phyloP scores from a whole-genome alignment of 1,140 invertebrate species.

The Hypothenemus hampei region DNA sequence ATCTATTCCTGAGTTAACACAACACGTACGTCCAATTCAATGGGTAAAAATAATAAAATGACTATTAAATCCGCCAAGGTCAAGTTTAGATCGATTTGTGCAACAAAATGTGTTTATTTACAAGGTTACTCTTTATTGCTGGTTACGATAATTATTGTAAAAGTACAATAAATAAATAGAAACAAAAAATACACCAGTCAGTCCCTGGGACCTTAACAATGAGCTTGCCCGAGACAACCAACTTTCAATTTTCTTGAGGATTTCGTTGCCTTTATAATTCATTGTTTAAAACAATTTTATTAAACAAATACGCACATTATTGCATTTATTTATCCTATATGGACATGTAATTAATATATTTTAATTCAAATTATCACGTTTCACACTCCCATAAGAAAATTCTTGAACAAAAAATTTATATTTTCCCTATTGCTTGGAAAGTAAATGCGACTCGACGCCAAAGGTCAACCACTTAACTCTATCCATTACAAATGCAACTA shows the following conservation, averaged over 20 bases:
- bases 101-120: conserved; percentile 24
- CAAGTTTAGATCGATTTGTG: conserved; percentile 24
- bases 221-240: background rate
- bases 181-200: conserved; percentile 15
- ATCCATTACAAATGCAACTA: too few species aligned
- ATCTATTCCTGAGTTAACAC: too few species aligned
- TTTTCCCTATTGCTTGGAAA: too few species aligned
- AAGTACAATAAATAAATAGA: conserved; percentile 19
- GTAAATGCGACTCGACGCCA: too few species aligned
- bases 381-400: conserved; percentile 16
- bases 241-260: conserved; percentile 5
- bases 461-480: too few species aligned
- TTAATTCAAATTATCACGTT: conserved; percentile 19
- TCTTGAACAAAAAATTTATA: too few species aligned
- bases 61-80: conserved; percentile 22
- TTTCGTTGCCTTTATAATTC: background rate
- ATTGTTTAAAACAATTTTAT: background rate
- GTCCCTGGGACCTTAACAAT: background rate
- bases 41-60: conserved; percentile 19
- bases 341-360: conserved; percentile 8
- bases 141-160: conserved; percentile 16
- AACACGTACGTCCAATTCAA: too few species aligned
- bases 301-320: conserved; percentile 3
- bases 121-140: conserved; percentile 21
- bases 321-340: conserved; percentile 6